Evolutionary conservation across 1,140 invertebrate genomes (phyloP), one percentile per base, ranked within the genome.

Genomic region (Bombus picipes): DNA sequence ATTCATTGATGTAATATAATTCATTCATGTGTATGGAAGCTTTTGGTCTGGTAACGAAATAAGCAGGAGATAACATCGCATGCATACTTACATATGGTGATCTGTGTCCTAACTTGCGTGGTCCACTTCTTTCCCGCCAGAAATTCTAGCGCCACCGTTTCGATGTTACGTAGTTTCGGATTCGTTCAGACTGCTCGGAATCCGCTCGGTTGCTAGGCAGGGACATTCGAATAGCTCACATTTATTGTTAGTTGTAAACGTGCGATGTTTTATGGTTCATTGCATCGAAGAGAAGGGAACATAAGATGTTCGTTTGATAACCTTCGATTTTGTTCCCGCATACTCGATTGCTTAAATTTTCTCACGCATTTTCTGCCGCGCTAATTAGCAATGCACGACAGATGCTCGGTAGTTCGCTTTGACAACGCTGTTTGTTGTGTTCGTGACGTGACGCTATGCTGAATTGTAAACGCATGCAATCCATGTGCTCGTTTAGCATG

Each of bases 331-430:
- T 39, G n/a, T 25, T n/a, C 18, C 68, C 9, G 59, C 43, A 70
- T 32, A 70, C 37, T 34, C 37, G 72, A 41, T 78, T 22, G 37
- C 22, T 70, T n/a, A 80, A 79, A 84, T 84, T 79, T 84, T 84
- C 83, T 84, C 83, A 84, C 83, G 83, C 76, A 43, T 71, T 79
- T 70, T 57, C 83, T 71, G 83, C 41, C 37, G 32, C 12, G 39
- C 53, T 80, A 84, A 84, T 84, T 79, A 84, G n/a, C 53, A 80
- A 84, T 84, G 76, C 83, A 72, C 83, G 83, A 72, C 83, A 79
- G 75, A 84, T 70, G 74, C 81, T 83, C 74, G 73, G 9, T 28
- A 68, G 57, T 28, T 62, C 32, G 76, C 66, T 41, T 62, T 43
- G 76, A 80, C 83, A 71, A 84, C 76, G 66, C 47, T 79, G 83